A percentile compares a stretch with the other conserved stretches of the same genome.
Conservation (phyloP, 2,888 invertebrate genomes). For the Atethmia centrago region DNA sequence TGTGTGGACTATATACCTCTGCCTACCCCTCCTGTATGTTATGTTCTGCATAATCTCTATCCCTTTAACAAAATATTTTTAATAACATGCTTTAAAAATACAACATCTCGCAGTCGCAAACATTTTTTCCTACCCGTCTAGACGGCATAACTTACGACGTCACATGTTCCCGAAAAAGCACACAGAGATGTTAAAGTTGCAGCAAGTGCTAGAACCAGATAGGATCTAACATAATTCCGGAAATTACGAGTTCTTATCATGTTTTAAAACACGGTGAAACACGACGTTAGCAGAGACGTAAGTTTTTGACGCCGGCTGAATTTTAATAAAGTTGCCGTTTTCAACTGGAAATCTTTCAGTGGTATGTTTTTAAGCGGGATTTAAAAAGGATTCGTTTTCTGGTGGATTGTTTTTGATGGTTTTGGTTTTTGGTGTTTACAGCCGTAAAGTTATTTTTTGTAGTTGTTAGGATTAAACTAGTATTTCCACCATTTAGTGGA, state of each 20-base stretch:
- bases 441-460: not conserved
- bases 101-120: not conserved
- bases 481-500: not conserved
- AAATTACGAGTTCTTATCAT: constrained; percentile 66
- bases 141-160: constrained; percentile 40
- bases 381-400: constrained; percentile 28
- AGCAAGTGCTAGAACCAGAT: constrained; percentile 44
- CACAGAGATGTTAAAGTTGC: constrained; percentile 32
- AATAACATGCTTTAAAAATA: constrained; percentile 6
- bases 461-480: not conserved
- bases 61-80: not conserved
- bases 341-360: constrained; percentile 51
- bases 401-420: constrained; percentile 15
- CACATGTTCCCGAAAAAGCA: constrained; percentile 37
- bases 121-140: constrained; percentile 41
- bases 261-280: constrained; percentile 65
- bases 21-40: not conserved
- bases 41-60: not conserved
- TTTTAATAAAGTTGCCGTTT: constrained; percentile 59
- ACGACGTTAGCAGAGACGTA: constrained; percentile 62
- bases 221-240: constrained; percentile 58
- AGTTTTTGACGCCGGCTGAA: constrained; percentile 62
- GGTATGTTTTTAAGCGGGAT: constrained; percentile 45
- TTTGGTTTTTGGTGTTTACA: constrained; percentile 10
- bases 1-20: not conserved